A percentile compares a stretch with the other conserved stretches of the same genome.
phyloP scores from a whole-genome alignment of 2,888 invertebrate genomes.

The Sialis fuliginosa region DNA sequence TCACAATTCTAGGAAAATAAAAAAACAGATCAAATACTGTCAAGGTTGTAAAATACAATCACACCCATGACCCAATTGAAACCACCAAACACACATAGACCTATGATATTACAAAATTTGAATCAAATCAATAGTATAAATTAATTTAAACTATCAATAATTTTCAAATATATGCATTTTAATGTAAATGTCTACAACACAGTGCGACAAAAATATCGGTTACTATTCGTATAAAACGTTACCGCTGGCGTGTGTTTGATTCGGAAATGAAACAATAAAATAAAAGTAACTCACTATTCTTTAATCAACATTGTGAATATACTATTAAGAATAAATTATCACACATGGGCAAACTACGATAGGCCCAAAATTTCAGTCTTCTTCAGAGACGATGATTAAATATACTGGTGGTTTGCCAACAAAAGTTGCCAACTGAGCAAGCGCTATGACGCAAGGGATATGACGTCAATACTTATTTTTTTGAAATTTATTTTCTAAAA shows the following conservation, averaged over 20 bases:
- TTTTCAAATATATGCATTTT: neutral
- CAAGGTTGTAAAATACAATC: constrained; percentile 1
- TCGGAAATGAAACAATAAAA: neutral
- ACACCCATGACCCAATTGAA: constrained; percentile 9
- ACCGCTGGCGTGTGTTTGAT: neutral
- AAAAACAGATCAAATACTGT: constrained; percentile 1
- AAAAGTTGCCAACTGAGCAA: constrained; percentile 34
- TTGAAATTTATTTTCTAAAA: neutral
- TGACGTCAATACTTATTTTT: constrained; percentile 30
- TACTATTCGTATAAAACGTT: neutral
- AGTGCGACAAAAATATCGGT: neutral
- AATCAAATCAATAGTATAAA: no score
- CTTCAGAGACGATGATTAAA: neutral
- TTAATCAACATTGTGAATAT: constrained; percentile 46
- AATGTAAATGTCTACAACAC: neutral
- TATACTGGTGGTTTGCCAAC: constrained; percentile 8
- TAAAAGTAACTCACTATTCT: constrained; percentile 38
- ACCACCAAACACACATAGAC: neutral
- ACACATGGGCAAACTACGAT: constrained; percentile 15
- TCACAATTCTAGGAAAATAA: neutral
- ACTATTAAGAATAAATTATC: constrained; percentile 15
- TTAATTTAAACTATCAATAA: no score
- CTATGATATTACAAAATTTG: neutral
- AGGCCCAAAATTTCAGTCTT: no score
- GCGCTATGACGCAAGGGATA: constrained; percentile 43